phyloP scores from a whole-genome alignment of 2,797 vertebrate genomes.

The Gallinago nigripennis region DNA sequence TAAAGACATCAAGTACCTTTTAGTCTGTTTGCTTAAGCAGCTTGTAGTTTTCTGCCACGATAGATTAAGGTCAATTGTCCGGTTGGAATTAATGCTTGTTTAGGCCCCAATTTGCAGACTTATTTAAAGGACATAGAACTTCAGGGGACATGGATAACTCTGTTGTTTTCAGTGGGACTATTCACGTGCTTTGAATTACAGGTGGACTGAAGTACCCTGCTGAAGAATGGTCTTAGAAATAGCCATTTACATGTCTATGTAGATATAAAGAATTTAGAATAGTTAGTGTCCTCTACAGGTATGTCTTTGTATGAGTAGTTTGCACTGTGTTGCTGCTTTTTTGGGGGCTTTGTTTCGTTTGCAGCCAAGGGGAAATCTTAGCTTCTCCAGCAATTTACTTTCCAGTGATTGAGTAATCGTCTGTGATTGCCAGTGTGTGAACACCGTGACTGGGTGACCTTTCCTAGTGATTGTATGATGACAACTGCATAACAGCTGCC shows the following conservation, averaged over 20 bases:
- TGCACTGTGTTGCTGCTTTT: no score
- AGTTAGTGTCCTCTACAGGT: background rate
- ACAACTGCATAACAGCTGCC: background rate
- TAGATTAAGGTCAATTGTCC: background rate
- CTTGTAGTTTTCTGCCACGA: background rate
- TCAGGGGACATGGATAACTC: background rate
- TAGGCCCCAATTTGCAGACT: background rate
- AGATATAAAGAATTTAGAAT: background rate
- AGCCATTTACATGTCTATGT: background rate
- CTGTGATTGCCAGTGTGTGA: background rate
- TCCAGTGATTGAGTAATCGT: background rate
- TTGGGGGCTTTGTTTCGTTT: background rate
- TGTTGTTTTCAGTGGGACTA: background rate
- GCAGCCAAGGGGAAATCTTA: background rate
- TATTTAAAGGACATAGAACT: background rate
- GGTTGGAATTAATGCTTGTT: background rate
- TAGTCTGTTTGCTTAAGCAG: background rate
- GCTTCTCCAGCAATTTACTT: background rate
- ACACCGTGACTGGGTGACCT: constrained; percentile 8
- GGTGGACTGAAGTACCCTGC: background rate
- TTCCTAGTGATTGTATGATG: background rate
- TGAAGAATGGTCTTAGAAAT: background rate
- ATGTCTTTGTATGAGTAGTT: background rate
- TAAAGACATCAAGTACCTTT: background rate
- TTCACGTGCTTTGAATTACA: background rate